Conservation (phyloP, 30 jellyfish, hydroid and myxozoan genomes). For the Clytia hemisphaerica region DNA sequence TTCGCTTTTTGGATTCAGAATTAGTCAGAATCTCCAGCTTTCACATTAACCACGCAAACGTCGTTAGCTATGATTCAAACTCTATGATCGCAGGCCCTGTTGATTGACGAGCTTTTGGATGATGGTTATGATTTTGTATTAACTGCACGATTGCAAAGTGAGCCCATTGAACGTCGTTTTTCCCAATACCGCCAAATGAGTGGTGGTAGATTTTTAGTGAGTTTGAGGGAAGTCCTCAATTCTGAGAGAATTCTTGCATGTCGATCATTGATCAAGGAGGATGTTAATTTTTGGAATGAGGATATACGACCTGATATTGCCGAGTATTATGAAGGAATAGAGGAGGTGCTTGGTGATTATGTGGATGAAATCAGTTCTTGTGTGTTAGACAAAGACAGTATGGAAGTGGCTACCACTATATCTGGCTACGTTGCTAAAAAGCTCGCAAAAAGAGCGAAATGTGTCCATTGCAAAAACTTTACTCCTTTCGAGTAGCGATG, state of each 20-base stretch:
- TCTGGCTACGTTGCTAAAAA: not conserved
- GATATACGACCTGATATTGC: slow-evolving; percentile 2
- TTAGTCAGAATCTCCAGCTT: not conserved
- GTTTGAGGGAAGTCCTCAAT: slow-evolving; percentile 10
- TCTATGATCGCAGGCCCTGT: slow-evolving; percentile 12
- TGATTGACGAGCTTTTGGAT: slow-evolving; percentile 3
- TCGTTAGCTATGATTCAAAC: slow-evolving; percentile 8
- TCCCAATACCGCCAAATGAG: slow-evolving; percentile 18
- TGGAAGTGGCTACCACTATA: not conserved
- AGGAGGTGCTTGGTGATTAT: not conserved
- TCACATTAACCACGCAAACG: not conserved
- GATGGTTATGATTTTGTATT: slow-evolving; percentile 10
- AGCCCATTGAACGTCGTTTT: slow-evolving; percentile 10
- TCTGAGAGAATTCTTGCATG: slow-evolving; percentile 3
- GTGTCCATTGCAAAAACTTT: no score
- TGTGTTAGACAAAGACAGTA: not conserved
- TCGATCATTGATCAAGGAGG: not conserved
- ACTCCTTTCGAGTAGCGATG: no score
- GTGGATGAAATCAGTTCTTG: not conserved
- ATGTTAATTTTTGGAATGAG: not conserved
- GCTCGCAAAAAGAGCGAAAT: no score
- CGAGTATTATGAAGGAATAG: not conserved
- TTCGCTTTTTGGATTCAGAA: slow-evolving; percentile 3
- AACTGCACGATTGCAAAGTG: slow-evolving; percentile 8
- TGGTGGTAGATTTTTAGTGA: slow-evolving; percentile 17